These are phyloP conservation scores for Sebastes dallii DNA, from an alignment of 2,797 vertebrate species.

Conservation along the genomic window DNA sequence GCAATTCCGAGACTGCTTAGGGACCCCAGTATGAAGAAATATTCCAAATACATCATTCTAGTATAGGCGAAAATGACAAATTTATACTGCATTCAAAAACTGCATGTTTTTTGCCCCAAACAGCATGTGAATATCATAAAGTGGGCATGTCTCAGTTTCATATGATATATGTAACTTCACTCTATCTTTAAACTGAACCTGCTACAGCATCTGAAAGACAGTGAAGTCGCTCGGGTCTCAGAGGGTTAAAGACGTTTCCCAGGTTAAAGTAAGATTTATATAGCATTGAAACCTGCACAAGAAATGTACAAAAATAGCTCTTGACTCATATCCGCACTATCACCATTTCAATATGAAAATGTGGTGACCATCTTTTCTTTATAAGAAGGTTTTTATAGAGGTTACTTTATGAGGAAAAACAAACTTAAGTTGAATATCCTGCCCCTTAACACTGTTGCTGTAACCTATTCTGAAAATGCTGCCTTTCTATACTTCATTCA, in stretches of 20 bases:
- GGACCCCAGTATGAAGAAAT: too few relatives aligned
- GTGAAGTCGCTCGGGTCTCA: too few relatives aligned
- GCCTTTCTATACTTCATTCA: constrained; percentile 1
- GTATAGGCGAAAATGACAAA: too few relatives aligned
- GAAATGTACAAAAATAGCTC: neutral
- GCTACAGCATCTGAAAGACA: too few relatives aligned
- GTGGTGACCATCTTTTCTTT: neutral
- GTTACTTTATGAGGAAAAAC: neutral
- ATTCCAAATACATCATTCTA: too few relatives aligned
- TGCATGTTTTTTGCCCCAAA: too few relatives aligned
- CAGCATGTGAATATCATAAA: too few relatives aligned
- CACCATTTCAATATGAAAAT: neutral
- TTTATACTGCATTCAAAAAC: too few relatives aligned
- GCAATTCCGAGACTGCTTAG: too few relatives aligned
- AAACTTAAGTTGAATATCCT: neutral
- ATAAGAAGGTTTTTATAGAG: neutral
- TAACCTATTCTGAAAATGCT: neutral
- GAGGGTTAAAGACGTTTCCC: neutral
- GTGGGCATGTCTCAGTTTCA: too few relatives aligned
- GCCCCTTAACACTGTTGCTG: neutral
- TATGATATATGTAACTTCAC: too few relatives aligned
- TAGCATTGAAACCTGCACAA: neutral
- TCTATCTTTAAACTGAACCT: too few relatives aligned
- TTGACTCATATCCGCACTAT: constrained; percentile 6
- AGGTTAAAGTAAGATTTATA: neutral